phyloP scores from a whole-genome alignment of 1,140 invertebrate genomes.

The Anastrepha ludens region DNA sequence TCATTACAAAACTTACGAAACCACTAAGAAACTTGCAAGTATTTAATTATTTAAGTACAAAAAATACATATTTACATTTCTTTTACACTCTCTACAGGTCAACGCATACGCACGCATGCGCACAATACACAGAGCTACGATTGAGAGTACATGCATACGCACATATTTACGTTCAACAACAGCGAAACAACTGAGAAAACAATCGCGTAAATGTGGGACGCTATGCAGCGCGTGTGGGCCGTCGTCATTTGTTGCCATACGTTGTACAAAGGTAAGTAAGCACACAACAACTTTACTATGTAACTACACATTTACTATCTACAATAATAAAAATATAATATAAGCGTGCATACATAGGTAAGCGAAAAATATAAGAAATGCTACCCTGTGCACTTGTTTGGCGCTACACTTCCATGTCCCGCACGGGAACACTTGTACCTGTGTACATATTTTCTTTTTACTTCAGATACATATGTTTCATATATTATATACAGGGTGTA shows the following conservation, averaged over 20 bases:
- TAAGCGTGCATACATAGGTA: background rate
- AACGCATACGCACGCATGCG: conserved; percentile 22
- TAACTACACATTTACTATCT: too few species aligned
- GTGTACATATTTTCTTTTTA: background rate
- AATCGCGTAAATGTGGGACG: conserved; percentile 42
- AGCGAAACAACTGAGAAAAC: conserved; percentile 38
- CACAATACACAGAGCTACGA: background rate
- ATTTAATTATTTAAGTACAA: conserved; percentile 42
- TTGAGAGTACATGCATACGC: too few species aligned
- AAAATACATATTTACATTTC: background rate
- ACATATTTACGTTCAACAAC: background rate
- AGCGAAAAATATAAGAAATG: background rate
- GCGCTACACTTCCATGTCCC: background rate
- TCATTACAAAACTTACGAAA: conserved; percentile 43
- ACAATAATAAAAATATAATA: too few species aligned
- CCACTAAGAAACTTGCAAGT: conserved; percentile 19
- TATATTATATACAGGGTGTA: background rate
- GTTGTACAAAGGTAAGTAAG: background rate
- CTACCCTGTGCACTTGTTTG: background rate
- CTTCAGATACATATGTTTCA: background rate
- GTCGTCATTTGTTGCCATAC: background rate
- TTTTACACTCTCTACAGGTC: background rate
- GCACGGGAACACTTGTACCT: background rate
- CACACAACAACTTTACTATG: background rate
- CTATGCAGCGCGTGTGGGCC: conserved; percentile 41